Base-by-base conservation (phyloP, 2,113 vertebrate species). In the Peromyscus leucopus region DNA sequence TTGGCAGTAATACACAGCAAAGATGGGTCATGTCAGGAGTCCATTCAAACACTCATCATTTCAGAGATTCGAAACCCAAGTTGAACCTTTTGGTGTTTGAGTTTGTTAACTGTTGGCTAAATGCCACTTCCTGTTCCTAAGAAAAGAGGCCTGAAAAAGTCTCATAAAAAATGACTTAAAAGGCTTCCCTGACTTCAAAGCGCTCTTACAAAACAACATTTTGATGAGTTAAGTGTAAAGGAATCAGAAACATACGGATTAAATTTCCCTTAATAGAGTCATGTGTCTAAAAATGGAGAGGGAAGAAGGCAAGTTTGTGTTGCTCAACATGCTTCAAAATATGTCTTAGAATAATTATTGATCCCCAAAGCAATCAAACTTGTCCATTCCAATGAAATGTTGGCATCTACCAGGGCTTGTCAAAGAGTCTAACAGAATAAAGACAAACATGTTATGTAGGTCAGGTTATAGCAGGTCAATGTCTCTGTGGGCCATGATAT, bases 201-300 rank as follows among this genome's bases (percentile, higher is more conserved):
- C 0, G 1, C 92, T 97, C 96, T 98, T 98, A 98, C 96, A 97
- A 98, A 98, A 98, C 98, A 98, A 98, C 97, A 97, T 98, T 98
- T 97, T 98, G 98, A 98, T 98, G 98, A 98, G 97, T 98, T 98
- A 98, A 98, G 97, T 98, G 97, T 98, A 98, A 98, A 98, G 95
- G 98, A 98, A 98, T 98, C 98, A 98, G 96, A 98, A 98, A 98
- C 98, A 98, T 98, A 98, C 90, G 98, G 97, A 97, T 98, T 97
- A 97, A 98, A 98, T 98, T 98, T 98, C 97, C 95, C 94, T 97
- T 97, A 96, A 97, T 97, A 98, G 98, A 97, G 96, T 97, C 97
- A 95, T 97, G 93, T 90, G 96, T 96, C 96, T 98, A 95, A 97
- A 97, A 96, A 95, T 39, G 67, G 83, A 96, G 91, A 78, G 74